Conservation (phyloP, 2,888 invertebrate species). For the Orgyia antiqua region DNA sequence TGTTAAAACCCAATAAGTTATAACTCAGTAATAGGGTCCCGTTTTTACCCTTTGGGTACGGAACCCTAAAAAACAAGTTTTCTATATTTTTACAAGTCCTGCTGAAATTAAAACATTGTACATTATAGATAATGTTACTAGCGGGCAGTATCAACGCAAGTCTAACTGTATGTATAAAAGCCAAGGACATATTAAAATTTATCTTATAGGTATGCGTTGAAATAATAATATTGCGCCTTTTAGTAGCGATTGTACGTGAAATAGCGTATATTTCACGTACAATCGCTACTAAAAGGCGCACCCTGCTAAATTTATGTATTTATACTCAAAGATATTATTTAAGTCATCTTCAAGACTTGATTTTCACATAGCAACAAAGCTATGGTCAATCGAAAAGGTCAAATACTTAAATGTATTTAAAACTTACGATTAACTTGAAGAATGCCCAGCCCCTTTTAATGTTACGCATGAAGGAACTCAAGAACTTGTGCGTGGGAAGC, state of each 20-base stretch:
- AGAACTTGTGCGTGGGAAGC: conserved; percentile 70
- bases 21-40: too few relatives aligned
- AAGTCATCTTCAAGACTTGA: conserved; percentile 20
- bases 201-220: conserved; percentile 69
- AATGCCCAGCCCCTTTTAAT: conserved; percentile 64
- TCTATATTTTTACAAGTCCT: too few relatives aligned
- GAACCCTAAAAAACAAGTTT: too few relatives aligned
- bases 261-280: conserved; percentile 53
- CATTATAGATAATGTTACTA: conserved; percentile 29
- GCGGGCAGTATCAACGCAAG: conserved; percentile 38
- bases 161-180: conserved; percentile 55
- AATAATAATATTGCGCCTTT: conserved; percentile 70
- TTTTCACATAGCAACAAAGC: too few relatives aligned
- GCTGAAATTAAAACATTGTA: conserved; percentile 42
- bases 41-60: too few relatives aligned
- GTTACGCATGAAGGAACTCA: conserved; percentile 61
- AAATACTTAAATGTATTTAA: too few relatives aligned
- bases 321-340: conserved; percentile 19
- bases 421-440: too few relatives aligned
- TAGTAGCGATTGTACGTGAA: too few relatives aligned
- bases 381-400: too few relatives aligned
- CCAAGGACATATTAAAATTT: conserved; percentile 76
- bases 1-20: too few relatives aligned
- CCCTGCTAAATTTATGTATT: conserved; percentile 27
- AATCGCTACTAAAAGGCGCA: conserved; percentile 43